Conservation (phyloP, 2,888 invertebrate genomes). For the Portevinia maculata region DNA sequence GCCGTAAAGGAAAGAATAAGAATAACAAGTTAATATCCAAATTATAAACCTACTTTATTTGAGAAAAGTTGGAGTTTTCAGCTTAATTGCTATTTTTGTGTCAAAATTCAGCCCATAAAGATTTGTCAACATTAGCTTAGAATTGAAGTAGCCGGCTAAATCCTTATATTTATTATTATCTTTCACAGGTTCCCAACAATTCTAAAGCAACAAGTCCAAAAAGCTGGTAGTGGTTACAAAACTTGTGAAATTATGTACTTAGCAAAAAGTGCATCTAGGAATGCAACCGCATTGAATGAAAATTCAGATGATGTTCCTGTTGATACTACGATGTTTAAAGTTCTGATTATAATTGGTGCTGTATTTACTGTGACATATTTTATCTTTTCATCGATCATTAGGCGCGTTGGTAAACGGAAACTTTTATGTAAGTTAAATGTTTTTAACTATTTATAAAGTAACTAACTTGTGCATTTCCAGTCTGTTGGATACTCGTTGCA, state of each 20-base stretch:
- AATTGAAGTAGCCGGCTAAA: no score
- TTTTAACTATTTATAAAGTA: slow-evolving; percentile 21
- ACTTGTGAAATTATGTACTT: not conserved
- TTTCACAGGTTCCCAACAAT: not conserved
- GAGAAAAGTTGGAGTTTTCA: no score
- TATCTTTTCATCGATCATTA: slow-evolving; percentile 11
- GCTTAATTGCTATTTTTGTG: no score
- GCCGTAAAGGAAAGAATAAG: no score
- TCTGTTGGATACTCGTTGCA: not conserved
- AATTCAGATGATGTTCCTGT: not conserved
- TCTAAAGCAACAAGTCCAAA: not conserved
- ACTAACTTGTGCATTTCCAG: slow-evolving; percentile 1
- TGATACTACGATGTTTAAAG: slow-evolving; percentile 13
- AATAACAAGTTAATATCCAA: no score
- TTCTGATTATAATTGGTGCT: slow-evolving; percentile 33
- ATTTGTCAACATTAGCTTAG: no score
- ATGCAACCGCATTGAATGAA: slow-evolving; percentile 12
- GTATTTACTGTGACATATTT: slow-evolving; percentile 36
- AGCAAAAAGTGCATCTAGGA: not conserved
- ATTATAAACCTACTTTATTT: no score
- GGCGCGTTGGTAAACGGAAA: not conserved
- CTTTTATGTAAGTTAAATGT: slow-evolving; percentile 74
- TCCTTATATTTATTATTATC: no score
- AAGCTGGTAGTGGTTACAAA: not conserved
- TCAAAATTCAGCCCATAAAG: no score